Evolutionary conservation across 2,888 invertebrate species (phyloP).

Genomic region (Malacosoma neustria): DNA sequence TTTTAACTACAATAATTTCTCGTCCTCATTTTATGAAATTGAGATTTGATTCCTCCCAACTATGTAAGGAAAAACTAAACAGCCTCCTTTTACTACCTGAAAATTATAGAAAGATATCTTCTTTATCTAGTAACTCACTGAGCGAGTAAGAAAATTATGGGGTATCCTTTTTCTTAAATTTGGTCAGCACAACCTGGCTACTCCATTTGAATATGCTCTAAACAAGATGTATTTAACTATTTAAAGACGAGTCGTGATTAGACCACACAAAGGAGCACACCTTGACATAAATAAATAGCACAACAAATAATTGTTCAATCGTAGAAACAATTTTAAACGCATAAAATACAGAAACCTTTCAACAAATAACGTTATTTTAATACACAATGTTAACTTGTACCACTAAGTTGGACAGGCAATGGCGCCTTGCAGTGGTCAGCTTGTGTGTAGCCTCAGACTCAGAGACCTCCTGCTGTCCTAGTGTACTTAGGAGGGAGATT

Average conservation of each 20-base stretch:
- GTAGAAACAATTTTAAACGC: not conserved
- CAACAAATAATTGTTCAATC: not conserved
- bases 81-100: too few relatives aligned
- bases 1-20: too few relatives aligned
- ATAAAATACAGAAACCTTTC: not conserved
- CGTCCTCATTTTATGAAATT: too few relatives aligned
- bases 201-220: too few relatives aligned
- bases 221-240: too few relatives aligned
- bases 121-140: not conserved
- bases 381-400: not conserved
- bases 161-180: too few relatives aligned
- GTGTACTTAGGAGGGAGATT: too few relatives aligned
- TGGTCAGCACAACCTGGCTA: too few relatives aligned
- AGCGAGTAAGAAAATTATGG: not conserved
- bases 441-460: not conserved
- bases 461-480: not conserved
- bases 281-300: constrained; percentile 6
- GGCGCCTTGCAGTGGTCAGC: not conserved
- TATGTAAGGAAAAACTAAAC: too few relatives aligned
- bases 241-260: constrained; percentile 6
- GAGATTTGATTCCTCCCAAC: too few relatives aligned
- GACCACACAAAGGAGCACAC: constrained; percentile 3
- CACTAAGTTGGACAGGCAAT: constrained; percentile 5
- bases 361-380: not conserved
- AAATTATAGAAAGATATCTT: not conserved